Percentiles rank a stretch among this genome's conserved stretches.
These are phyloP conservation scores for Sciurus niger DNA, from an alignment of 2,113 vertebrate genomes.

Conservation along the genomic window DNA sequence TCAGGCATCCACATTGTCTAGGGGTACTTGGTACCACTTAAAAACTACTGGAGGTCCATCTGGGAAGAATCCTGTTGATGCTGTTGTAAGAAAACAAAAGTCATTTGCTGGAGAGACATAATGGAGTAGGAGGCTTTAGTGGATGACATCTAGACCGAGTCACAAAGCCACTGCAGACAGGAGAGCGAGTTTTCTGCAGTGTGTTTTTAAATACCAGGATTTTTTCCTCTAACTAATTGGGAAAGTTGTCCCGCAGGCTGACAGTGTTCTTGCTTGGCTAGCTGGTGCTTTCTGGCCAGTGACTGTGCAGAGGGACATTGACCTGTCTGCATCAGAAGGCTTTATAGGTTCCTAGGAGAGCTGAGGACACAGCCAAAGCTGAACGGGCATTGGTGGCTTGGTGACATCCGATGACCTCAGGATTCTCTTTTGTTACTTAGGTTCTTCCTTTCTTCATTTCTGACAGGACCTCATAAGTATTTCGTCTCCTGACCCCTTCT, in stretches of 20 bases:
- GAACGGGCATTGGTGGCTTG: not conserved
- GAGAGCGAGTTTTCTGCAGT: not conserved
- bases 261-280: not conserved
- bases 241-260: not conserved
- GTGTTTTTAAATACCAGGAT: not conserved
- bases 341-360: not conserved
- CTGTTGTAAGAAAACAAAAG: not conserved
- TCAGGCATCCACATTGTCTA: slow-evolving; percentile 18
- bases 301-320: not conserved
- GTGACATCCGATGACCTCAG: not conserved
- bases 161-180: not conserved
- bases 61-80: not conserved
- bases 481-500: not conserved
- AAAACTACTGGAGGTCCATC: slow-evolving; percentile 32
- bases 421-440: slow-evolving; percentile 8
- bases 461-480: not conserved
- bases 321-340: not conserved
- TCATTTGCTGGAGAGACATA: not conserved
- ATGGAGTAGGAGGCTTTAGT: not conserved
- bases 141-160: not conserved
- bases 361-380: not conserved
- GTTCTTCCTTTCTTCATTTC: slow-evolving; percentile 49
- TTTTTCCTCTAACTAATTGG: not conserved
- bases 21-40: slow-evolving; percentile 37
- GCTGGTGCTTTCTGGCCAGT: not conserved